phyloP scores from a whole-genome alignment of 2,113 vertebrate genomes.

The Pycnonotus jocosus region DNA sequence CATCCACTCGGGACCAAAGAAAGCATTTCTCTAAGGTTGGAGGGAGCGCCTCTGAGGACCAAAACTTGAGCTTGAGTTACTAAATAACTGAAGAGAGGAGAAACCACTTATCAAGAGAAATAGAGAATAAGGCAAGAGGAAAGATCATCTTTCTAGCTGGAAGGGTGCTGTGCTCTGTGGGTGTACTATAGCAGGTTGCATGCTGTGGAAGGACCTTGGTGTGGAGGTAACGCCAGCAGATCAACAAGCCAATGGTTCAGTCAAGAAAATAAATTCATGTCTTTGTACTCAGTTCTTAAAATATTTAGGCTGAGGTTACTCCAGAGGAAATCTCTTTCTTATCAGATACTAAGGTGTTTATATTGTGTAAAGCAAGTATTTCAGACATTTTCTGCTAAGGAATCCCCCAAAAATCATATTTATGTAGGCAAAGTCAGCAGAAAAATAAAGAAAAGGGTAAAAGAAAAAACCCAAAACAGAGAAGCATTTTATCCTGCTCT shows the following conservation, averaged over 20 bases:
- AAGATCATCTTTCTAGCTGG: neutral
- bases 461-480: neutral
- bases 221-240: neutral
- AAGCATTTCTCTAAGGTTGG: neutral
- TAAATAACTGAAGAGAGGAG: slow-evolving; percentile 7
- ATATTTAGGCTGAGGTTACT: neutral
- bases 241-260: neutral
- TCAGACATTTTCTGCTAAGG: neutral
- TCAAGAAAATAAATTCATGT: neutral
- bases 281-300: neutral
- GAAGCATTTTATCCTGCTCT: neutral
- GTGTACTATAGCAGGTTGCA: neutral
- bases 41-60: neutral
- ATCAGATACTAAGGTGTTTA: neutral
- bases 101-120: neutral
- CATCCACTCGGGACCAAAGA: neutral
- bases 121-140: neutral
- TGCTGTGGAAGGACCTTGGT: neutral
- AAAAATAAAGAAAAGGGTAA: neutral
- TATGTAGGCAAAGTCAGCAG: neutral
- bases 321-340: neutral
- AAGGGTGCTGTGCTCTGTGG: neutral
- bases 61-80: neutral
- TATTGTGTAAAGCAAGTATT: neutral
- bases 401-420: neutral